Evolutionary conservation across 2,113 vertebrate genomes (phyloP).

Genomic region (Agapornis roseicollis): DNA sequence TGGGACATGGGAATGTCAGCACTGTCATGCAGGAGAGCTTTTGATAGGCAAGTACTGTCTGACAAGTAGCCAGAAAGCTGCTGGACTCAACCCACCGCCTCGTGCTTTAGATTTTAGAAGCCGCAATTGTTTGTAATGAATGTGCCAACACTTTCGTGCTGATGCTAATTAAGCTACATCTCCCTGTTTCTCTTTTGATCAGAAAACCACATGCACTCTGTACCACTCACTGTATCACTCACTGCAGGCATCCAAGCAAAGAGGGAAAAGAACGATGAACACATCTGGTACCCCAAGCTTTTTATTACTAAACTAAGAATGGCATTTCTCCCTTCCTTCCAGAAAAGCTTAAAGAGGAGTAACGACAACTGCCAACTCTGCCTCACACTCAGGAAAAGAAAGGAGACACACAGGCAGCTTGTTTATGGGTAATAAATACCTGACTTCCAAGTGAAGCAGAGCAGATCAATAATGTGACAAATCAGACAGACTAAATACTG

Average conservation of each 20-base stretch:
- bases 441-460: not conserved
- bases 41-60: not conserved
- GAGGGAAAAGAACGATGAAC: not conserved
- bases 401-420: not conserved
- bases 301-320: not conserved
- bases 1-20: not conserved
- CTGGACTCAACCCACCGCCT: not conserved
- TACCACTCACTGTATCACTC: not conserved
- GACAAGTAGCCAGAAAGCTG: not conserved
- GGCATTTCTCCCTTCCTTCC: not conserved
- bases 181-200: not conserved
- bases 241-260: not conserved
- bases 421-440: not conserved
- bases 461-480: not conserved
- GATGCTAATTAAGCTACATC: not conserved
- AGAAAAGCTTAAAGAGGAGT: not conserved
- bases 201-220: not conserved
- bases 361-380: not conserved
- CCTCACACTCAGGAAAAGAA: fast-evolving
- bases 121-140: not conserved
- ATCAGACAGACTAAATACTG: not conserved
- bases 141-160: not conserved
- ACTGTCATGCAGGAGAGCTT: not conserved
- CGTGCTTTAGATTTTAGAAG: not conserved
- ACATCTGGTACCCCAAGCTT: not conserved